Conservation (phyloP, 2,113 vertebrate genomes). For the Coregonus clupeaformis region DNA sequence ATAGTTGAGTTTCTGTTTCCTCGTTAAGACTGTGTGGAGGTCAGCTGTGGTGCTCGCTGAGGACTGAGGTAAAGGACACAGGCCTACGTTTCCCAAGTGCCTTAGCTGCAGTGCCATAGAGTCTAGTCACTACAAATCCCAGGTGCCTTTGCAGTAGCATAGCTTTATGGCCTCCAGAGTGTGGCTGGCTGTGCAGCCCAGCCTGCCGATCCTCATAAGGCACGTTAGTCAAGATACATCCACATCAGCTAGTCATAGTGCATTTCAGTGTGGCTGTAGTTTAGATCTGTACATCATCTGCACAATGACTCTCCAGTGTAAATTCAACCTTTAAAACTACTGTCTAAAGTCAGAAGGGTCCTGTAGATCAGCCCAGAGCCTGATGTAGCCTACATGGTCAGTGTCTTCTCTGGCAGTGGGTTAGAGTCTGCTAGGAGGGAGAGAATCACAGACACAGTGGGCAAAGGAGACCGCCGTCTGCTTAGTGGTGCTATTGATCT, state of each 20-base stretch:
- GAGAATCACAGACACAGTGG: background rate
- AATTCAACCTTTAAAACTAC: constrained; percentile 46
- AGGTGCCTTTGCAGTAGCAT: constrained; percentile 13
- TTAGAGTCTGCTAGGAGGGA: constrained; percentile 33
- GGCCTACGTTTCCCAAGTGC: constrained; percentile 53
- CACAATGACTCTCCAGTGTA: constrained; percentile 70
- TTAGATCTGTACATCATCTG: constrained; percentile 43
- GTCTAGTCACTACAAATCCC: constrained; percentile 30
- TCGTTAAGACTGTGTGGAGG: constrained; percentile 20
- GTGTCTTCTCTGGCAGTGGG: background rate
- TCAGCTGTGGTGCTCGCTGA: constrained; percentile 32
- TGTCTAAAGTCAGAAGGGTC: constrained; percentile 26
- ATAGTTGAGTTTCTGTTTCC: background rate
- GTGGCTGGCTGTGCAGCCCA: constrained; percentile 5
- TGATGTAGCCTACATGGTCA: constrained; percentile 18
- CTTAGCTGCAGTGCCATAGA: constrained; percentile 27
- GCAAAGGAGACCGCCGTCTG: constrained; percentile 37
- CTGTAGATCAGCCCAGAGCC: constrained; percentile 20
- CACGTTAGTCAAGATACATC: constrained; percentile 11
- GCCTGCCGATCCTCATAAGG: constrained; percentile 9
- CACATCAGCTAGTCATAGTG: constrained; percentile 6
- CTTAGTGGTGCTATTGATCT: constrained; percentile 33
- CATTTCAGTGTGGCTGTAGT: constrained; percentile 13
- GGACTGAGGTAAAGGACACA: constrained; percentile 40
- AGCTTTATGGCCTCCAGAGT: constrained; percentile 31